Evolutionary conservation across 2,113 vertebrate genomes (phyloP).

Genomic region (Hepsetus odoe): DNA sequence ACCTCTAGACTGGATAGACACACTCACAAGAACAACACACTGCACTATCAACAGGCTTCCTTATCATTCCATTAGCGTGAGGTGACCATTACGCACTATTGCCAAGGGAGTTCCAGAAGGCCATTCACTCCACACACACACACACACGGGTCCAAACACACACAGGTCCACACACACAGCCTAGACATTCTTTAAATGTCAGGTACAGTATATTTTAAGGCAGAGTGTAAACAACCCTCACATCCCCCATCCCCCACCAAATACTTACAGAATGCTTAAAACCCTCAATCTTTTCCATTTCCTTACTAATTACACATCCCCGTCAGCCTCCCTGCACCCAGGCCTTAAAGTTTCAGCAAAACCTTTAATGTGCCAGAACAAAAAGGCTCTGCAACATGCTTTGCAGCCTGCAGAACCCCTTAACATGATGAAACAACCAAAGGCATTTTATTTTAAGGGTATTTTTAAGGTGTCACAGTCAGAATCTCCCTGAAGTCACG

Average conservation of each 20-base stretch:
- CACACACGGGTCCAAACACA: slow-evolving; percentile 39
- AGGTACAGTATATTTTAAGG: not conserved
- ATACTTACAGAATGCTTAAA: slow-evolving; percentile 48
- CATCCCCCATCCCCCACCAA: slow-evolving; percentile 27
- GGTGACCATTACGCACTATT: too few species aligned
- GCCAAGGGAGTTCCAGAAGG: too few species aligned
- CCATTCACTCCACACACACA: slow-evolving; percentile 34
- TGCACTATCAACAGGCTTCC: too few species aligned
- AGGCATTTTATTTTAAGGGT: too few species aligned
- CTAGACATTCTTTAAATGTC: slow-evolving; percentile 7
- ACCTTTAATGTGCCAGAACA: not conserved
- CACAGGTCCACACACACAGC: slow-evolving; percentile 42
- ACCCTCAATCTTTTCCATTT: slow-evolving; percentile 50
- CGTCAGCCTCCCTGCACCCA: not conserved
- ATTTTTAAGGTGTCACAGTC: too few species aligned
- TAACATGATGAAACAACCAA: too few species aligned
- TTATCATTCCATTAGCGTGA: too few species aligned
- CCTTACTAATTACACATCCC: slow-evolving; percentile 58
- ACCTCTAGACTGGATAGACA: too few species aligned
- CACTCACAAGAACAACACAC: too few species aligned
- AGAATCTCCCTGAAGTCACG: too few species aligned
- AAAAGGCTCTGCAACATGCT: too few species aligned
- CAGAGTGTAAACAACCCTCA: not conserved
- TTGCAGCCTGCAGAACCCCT: too few species aligned
- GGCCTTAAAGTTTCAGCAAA: not conserved